Base-by-base conservation (phyloP, 2,113 vertebrate genomes). In the Crotalus tigris region DNA sequence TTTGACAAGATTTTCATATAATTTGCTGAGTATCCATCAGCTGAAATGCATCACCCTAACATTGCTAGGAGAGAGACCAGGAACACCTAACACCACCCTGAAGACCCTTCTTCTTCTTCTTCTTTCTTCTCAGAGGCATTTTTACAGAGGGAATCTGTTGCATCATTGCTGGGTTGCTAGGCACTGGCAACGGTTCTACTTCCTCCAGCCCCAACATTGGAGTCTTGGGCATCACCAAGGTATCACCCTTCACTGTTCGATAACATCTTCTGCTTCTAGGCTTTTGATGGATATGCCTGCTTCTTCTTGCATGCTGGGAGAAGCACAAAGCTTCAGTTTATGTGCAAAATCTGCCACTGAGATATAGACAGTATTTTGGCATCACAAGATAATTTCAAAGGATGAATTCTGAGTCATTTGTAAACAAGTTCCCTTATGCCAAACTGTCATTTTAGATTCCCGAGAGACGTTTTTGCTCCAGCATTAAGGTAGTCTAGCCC, bases 171-270 rank as follows among this genome's bases (percentile, higher is more conserved):
- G 98, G 98, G 90, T 94, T 98, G 75, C 19, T 98, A 92, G 98
- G 98, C 91, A 98, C 98, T 0, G 98, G 98, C 89, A 98, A 98
- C 0, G 98, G 98, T 91, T 98, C 98, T 85, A 98, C 98, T 7
- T 98, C 98, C 3, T 98, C 98, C 89, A 98, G 98, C 94, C 98
- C 98, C 92, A 98, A 98, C 95, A 98, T 98, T 0, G 98, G 98
- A 0, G 98, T 98, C 91, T 96, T 98, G 94, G 98, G 98, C 87
- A 98, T 98, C 93, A 98, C 98, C 4, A 98, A 98, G 98, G 98
- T 98, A 97, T 87, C 0, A 3, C 29, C 57, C 44, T 2, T 58
- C 4, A 9, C 55, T 0, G 0, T 46, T 75, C 23, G 57, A 64
- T 15, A 26, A 44, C 39, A 58, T 33, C 46, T 93, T 91, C 87